phyloP scores from a whole-genome alignment of 2,888 invertebrate genomes.

The Pediacus dermestoides region DNA sequence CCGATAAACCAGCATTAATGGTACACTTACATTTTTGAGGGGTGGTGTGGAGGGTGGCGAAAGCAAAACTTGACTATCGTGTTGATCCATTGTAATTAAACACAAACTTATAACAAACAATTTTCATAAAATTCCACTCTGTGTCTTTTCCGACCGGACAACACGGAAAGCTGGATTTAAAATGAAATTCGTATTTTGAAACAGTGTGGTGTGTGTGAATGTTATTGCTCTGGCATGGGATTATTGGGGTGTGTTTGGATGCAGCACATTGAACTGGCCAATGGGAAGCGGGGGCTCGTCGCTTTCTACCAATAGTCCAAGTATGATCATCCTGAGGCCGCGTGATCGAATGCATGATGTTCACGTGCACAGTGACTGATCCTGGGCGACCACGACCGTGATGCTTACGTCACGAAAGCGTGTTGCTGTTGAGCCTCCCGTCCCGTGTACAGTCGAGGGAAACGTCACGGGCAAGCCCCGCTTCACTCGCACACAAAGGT shows the following conservation, averaged over 20 bases:
- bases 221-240: constrained; percentile 48
- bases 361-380: constrained; percentile 83
- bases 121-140: background rate
- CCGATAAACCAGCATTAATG: too few species aligned
- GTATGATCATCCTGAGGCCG: constrained; percentile 67
- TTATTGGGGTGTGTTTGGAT: constrained; percentile 51
- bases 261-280: constrained; percentile 53
- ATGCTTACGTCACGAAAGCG: constrained; percentile 58
- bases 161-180: constrained; percentile 13
- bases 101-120: background rate
- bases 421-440: constrained; percentile 40
- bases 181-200: constrained; percentile 38
- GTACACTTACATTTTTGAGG: constrained; percentile 53
- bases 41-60: constrained; percentile 74
- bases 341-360: constrained; percentile 74
- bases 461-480: constrained; percentile 44
- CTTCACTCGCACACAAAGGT: constrained; percentile 8
- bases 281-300: constrained; percentile 70
- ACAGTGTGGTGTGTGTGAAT: constrained; percentile 36
- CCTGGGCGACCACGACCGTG: constrained; percentile 59
- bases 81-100: constrained; percentile 26
- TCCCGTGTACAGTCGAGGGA: constrained; percentile 28
- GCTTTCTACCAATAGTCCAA: constrained; percentile 57
- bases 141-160: background rate
- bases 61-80: constrained; percentile 45